Conservation (phyloP, 2,797 vertebrate species). For the Xiphophorus birchmanni region DNA sequence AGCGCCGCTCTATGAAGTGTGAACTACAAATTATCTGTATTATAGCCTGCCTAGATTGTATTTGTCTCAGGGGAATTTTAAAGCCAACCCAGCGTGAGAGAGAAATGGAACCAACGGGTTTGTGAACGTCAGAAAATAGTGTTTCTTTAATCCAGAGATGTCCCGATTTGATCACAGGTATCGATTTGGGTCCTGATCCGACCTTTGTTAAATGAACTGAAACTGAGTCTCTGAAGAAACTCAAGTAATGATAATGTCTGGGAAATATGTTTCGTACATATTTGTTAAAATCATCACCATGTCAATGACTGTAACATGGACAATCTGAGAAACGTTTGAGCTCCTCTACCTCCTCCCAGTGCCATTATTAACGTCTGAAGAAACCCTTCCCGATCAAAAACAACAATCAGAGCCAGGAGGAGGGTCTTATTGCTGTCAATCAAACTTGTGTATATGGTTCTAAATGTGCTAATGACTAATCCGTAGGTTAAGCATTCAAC, state of each 20-base stretch:
- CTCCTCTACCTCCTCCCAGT: too few species aligned
- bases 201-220: neutral
- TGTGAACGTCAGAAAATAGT: neutral
- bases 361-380: neutral
- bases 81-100: constrained; percentile 19
- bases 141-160: neutral
- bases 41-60: constrained; percentile 38
- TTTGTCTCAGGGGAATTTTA: constrained; percentile 46
- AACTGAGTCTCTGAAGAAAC: neutral
- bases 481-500: too few species aligned
- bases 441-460: too few species aligned
- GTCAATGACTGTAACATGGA: too few species aligned
- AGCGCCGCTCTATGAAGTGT: neutral
- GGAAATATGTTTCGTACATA: too few species aligned
- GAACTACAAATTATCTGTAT: constrained; percentile 36
- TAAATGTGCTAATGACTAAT: too few species aligned
- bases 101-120: neutral
- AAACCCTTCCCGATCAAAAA: too few species aligned
- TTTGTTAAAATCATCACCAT: too few species aligned
- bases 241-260: neutral
- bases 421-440: too few species aligned
- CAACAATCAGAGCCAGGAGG: too few species aligned
- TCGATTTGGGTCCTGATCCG: neutral
- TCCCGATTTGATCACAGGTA: neutral
- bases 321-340: too few species aligned